phyloP scores from a whole-genome alignment of 2,797 vertebrate genomes.

The Melanotaenia nigrans region DNA sequence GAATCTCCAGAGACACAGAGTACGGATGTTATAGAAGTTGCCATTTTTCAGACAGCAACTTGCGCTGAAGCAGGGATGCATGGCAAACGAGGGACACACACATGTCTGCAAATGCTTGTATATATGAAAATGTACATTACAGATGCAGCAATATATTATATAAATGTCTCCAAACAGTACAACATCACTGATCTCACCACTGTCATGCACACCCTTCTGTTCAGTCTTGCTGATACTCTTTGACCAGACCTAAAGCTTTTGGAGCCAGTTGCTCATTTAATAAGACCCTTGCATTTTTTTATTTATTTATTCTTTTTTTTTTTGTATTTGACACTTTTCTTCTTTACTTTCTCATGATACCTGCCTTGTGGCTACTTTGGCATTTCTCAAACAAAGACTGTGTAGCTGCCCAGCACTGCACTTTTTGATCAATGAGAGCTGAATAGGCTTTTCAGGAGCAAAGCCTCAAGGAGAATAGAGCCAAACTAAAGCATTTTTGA shows the following conservation, averaged over 20 bases:
- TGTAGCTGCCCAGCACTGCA: neutral
- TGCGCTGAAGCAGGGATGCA: conserved; percentile 18
- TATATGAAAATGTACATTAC: neutral
- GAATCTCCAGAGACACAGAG: conserved; percentile 61
- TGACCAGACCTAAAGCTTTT: too few species aligned
- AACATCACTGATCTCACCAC: too few species aligned
- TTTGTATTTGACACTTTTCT: neutral
- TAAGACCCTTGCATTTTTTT: too few species aligned
- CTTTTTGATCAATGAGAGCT: neutral
- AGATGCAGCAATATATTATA: neutral
- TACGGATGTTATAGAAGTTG: conserved; percentile 35
- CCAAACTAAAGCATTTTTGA: neutral
- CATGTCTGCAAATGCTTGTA: neutral
- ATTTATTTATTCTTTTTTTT: neutral
- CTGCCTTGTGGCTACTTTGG: neutral
- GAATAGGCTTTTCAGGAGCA: neutral
- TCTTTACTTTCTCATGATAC: neutral
- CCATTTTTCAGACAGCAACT: conserved; percentile 48
- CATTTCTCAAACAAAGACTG: neutral
- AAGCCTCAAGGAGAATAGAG: neutral
- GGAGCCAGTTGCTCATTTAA: too few species aligned
- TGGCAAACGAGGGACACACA: conserved; percentile 1
- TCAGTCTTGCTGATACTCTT: too few species aligned
- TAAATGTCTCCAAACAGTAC: too few species aligned
- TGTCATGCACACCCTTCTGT: too few species aligned